Conservation (phyloP, 1,140 invertebrate genomes). For the Idris sp. region DNA sequence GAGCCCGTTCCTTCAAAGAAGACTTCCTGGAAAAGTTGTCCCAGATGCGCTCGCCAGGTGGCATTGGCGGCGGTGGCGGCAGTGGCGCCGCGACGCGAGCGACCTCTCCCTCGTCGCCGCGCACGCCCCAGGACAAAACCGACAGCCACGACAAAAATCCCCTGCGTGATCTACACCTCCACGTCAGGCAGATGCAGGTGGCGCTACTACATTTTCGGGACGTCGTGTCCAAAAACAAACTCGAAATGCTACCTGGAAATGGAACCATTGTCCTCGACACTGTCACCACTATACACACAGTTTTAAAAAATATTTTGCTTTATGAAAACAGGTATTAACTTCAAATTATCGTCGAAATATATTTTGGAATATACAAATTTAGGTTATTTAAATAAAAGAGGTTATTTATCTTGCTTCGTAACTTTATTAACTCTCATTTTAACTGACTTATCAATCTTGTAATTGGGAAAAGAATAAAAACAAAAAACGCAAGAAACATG, state of each 20-base stretch:
- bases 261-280: constrained; percentile 94
- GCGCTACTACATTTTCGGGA: constrained; percentile 92
- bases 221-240: constrained; percentile 93
- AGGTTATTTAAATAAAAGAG: too few species aligned
- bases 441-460: too few species aligned
- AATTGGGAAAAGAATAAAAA: too few species aligned
- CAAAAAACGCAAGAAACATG: too few species aligned
- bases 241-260: constrained; percentile 94
- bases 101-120: constrained; percentile 76
- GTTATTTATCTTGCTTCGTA: too few species aligned
- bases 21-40: constrained; percentile 92
- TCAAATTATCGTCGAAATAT: too few species aligned
- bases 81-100: constrained; percentile 68
- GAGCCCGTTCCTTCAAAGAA: constrained; percentile 93
- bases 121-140: constrained; percentile 71
- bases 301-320: constrained; percentile 82
- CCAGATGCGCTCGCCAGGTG: constrained; percentile 87
- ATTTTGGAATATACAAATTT: too few species aligned
- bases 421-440: too few species aligned
- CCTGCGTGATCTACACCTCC: constrained; percentile 74
- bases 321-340: constrained; percentile 86
- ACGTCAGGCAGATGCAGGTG: constrained; percentile 83
- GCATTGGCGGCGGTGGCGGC: constrained; percentile 66
- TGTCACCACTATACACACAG: constrained; percentile 91
- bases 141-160: constrained; percentile 75